Evolutionary conservation across 2,797 vertebrate species (phyloP), one percentile per base, ranked within the genome.

Genomic region (Oreochromis grahami): DNA sequence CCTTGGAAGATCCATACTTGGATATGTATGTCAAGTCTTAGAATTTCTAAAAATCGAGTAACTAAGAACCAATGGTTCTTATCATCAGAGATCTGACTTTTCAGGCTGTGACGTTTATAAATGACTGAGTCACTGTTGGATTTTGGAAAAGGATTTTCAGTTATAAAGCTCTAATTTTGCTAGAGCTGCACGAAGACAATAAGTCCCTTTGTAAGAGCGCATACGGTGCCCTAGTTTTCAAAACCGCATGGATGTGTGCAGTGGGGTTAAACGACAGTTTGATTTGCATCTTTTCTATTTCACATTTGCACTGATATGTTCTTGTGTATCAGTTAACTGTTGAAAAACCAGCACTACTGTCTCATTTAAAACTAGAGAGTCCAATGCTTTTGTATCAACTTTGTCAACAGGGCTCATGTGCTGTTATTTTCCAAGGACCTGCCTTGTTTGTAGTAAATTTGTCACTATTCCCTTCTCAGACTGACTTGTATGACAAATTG

Each of bases 191-290:
- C 26, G 19, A 8, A 32, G 43, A 32, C 10, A 32, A 45, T 10
- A 70, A 74, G 26, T 48, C 15, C 4, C 10, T 32, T 29, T 72
- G 24, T 0, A 48, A 2, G 68, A 45, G 38, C 38, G 2, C 21
- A 68, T 68, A 70, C 21, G 68, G 29, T 19, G 26, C 43, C 26
- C 43, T 74, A 48, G 70, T 50, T 32, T 50, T 50, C 43, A 74
- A 74, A 50, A 19, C 26, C 7, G 70, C 68, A 74, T 19, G 26
- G 26, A 8, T n/a, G 70, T 74, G 26, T 74, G 43, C 43, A 74
- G 43, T 74, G 43, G 26, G 70, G 4, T 32, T 48, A 74, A 74
- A 50, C 10, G 68, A 29, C 68, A 19, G 24, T 32, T 43, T 48
- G 43, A 50, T 74, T 26, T 50, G 26, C 68, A 50, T 12, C 26